These are phyloP conservation scores for Protonibea diacanthus DNA, from an alignment of 2,797 vertebrate species.

Conservation along the genomic window DNA sequence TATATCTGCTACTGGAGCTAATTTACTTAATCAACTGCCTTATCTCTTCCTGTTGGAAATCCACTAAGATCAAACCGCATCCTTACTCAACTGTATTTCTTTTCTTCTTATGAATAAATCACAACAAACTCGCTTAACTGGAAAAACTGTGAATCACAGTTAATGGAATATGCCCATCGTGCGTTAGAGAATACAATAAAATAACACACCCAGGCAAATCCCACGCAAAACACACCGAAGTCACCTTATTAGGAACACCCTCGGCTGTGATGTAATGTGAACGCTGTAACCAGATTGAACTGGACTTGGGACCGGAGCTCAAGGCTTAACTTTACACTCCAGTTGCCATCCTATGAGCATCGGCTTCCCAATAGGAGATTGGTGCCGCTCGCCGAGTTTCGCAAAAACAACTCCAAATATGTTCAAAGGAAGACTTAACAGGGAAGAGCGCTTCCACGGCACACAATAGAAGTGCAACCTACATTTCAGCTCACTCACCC, in stretches of 20 bases:
- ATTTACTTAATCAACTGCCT: background rate
- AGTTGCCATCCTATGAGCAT: slow-evolving; percentile 86
- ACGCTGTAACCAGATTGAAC: slow-evolving; percentile 91
- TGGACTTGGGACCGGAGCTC: slow-evolving; percentile 86
- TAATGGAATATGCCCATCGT: background rate
- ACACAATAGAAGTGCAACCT: slow-evolving; percentile 83
- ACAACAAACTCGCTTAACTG: background rate
- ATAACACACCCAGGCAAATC: slow-evolving; percentile 29
- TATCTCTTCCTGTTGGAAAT: background rate
- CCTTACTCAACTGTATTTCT: background rate
- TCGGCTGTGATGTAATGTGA: slow-evolving; percentile 88
- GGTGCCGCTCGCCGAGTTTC: slow-evolving; percentile 84
- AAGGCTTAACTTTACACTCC: slow-evolving; percentile 90
- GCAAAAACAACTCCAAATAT: slow-evolving; percentile 91
- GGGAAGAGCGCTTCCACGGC: slow-evolving; percentile 69
- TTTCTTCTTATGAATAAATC: background rate
- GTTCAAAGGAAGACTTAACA: slow-evolving; percentile 88
- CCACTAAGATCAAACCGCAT: background rate
- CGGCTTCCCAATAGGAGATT: slow-evolving; percentile 84
- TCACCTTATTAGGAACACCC: slow-evolving; percentile 80
- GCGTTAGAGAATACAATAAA: background rate
- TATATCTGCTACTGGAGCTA: background rate
- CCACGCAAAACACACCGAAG: slow-evolving; percentile 49
- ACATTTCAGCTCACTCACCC: slow-evolving; percentile 75
- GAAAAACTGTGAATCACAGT: background rate